phyloP scores from a whole-genome alignment of 2,113 vertebrate species.

The Pristiophorus japonicus region DNA sequence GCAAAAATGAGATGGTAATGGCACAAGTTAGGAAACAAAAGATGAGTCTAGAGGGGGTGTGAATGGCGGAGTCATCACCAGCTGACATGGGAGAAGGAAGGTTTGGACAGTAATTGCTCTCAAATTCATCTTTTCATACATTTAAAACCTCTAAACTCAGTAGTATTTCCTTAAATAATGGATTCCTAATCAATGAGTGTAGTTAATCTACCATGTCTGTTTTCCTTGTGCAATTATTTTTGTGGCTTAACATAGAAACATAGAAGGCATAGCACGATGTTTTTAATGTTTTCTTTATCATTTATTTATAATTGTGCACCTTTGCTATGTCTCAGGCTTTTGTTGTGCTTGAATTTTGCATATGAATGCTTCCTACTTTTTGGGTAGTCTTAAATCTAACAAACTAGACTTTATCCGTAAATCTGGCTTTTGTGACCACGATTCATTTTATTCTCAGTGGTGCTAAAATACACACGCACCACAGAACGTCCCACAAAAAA shows the following conservation, averaged over 20 bases:
- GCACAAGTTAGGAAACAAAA: too few relatives aligned
- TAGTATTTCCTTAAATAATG: background rate
- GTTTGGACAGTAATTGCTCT: background rate
- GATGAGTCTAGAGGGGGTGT: too few relatives aligned
- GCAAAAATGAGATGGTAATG: too few relatives aligned
- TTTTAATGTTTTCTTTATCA: background rate
- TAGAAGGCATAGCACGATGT: background rate
- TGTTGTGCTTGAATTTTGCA: background rate
- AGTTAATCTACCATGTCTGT: background rate
- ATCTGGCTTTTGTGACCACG: background rate
- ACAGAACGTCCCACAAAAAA: background rate
- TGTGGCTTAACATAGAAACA: too few relatives aligned
- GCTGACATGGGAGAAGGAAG: too few relatives aligned
- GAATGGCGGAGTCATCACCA: too few relatives aligned
- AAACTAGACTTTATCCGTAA: background rate
- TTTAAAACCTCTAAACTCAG: background rate
- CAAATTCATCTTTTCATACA: background rate
- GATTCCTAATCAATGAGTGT: background rate
- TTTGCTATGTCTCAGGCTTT: background rate
- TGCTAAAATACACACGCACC: background rate
- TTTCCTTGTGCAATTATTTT: background rate
- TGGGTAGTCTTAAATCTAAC: background rate
- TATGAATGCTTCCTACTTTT: background rate
- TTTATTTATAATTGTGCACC: background rate
- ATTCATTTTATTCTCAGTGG: background rate